Base-by-base conservation (phyloP, 1,140 invertebrate species). In the Penaeus japonicus region DNA sequence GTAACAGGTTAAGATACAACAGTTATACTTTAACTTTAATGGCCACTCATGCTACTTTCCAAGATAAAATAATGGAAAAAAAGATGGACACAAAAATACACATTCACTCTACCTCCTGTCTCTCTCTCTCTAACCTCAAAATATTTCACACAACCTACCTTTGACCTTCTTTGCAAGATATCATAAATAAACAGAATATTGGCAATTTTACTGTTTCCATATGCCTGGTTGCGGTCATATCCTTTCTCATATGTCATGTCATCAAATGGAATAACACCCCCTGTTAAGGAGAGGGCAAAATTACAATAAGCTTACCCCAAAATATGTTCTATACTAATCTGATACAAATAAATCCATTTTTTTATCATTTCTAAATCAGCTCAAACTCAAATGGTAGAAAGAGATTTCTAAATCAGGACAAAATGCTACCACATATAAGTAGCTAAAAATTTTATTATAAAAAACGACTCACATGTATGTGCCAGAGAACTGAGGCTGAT, bases 401-500 rank as follows among this genome's bases (percentile, higher is more conserved):
- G 12, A 47, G 5, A 47, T 47, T 47, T 47, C 39, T 7, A 47
- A 0, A 47, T 47, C 39, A 47, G 12, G 39, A 7, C 39, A 47
- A 47, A n/a, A 47, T 47, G 47, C 1, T 15, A 47, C 5, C 47
- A 7, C 5, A 47, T 0, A 39, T 39, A 7, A 39, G 7, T 4
- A 4, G 22, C 1, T 1, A 70, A 70, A 70, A 1, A 70, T 12
- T 3, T 2, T 27, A n/a, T n/a, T n/a, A n/a, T n/a, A n/a, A n/a
- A n/a, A n/a, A n/a, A n/a, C n/a, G n/a, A 30, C 89, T 85, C 65
- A 90, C 89, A 91, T 73, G 94, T 94, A 92, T 98, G 97, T 3
- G 97, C 93, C 70, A 96, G 95, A 0, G 97, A 98, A 0, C 96
- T 96, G 0, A 98, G 96, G 3, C 97, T 95, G 0, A 99, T 94